phyloP scores from a whole-genome alignment of 2,888 invertebrate species.

The Colletes collaris region DNA sequence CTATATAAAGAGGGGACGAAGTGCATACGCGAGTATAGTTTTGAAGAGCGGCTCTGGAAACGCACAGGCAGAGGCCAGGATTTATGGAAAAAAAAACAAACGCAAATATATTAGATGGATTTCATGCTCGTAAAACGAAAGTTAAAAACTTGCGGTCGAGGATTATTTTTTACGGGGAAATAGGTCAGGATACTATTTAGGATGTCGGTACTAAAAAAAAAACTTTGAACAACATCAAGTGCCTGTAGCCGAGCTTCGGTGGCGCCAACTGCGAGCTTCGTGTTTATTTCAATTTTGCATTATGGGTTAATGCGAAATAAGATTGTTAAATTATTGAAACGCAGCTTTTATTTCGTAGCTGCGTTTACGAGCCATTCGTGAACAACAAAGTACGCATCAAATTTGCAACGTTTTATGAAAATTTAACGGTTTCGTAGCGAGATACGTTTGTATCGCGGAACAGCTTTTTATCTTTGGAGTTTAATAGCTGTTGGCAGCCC shows the following conservation, averaged over 20 bases:
- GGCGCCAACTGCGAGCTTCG: background rate
- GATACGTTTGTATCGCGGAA: no score
- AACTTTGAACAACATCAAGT: background rate
- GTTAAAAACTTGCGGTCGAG: conserved; percentile 2
- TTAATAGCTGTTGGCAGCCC: no score
- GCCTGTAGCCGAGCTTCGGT: background rate
- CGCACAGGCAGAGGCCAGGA: background rate
- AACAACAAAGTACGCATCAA: no score
- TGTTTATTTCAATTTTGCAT: conserved; percentile 13
- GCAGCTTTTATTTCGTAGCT: background rate
- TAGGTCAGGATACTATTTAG: conserved; percentile 1
- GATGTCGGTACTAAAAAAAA: background rate
- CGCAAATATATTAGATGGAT: conserved; percentile 23
- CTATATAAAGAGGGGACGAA: conserved; percentile 3
- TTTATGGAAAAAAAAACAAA: conserved; percentile 5
- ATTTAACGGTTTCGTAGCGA: no score
- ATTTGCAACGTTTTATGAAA: no score
- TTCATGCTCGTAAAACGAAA: conserved; percentile 7
- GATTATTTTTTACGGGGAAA: conserved; percentile 18
- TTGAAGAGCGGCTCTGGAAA: background rate
- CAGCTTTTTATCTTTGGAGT: no score
- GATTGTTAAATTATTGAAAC: background rate
- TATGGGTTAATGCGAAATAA: background rate
- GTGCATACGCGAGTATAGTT: background rate
- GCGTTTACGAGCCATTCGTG: no score